phyloP scores from a whole-genome alignment of 2,797 vertebrate species.

The Sparus aurata region DNA sequence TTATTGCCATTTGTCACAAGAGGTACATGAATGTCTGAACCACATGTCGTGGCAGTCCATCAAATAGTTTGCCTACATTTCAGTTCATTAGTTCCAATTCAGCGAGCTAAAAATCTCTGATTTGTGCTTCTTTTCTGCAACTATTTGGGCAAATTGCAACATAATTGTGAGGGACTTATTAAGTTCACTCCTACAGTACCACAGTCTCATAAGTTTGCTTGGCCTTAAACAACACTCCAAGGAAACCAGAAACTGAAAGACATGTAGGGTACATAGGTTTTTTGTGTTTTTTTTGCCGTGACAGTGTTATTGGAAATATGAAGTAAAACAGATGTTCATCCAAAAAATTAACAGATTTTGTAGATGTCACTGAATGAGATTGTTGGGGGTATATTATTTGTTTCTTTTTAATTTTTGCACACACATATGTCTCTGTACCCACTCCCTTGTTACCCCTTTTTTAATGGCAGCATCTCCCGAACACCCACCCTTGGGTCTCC shows the following conservation, averaged over 20 bases:
- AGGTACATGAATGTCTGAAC: not conserved
- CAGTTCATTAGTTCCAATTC: not conserved
- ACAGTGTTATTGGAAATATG: slow-evolving; percentile 35
- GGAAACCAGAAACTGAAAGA: slow-evolving; percentile 13
- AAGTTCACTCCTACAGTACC: not conserved
- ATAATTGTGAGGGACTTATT: not conserved
- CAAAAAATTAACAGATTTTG: not conserved
- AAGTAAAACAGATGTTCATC: slow-evolving; percentile 22
- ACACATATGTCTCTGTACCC: not conserved
- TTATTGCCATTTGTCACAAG: not conserved
- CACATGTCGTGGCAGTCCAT: not conserved
- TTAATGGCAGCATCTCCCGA: not conserved
- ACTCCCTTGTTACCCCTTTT: too few relatives aligned
- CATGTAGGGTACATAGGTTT: too few relatives aligned
- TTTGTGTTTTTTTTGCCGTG: not conserved
- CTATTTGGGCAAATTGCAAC: not conserved
- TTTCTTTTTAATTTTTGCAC: not conserved
- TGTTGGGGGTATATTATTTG: not conserved
- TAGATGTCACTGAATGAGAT: slow-evolving; percentile 17
- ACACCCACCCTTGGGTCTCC: not conserved
- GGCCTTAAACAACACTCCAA: not conserved
- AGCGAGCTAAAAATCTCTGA: not conserved
- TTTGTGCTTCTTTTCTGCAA: not conserved
- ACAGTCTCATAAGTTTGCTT: not conserved
- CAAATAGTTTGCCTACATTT: not conserved